These are phyloP conservation scores for Cossypha dichroa DNA, from an alignment of 2,797 vertebrate species.

Conservation along the genomic window DNA sequence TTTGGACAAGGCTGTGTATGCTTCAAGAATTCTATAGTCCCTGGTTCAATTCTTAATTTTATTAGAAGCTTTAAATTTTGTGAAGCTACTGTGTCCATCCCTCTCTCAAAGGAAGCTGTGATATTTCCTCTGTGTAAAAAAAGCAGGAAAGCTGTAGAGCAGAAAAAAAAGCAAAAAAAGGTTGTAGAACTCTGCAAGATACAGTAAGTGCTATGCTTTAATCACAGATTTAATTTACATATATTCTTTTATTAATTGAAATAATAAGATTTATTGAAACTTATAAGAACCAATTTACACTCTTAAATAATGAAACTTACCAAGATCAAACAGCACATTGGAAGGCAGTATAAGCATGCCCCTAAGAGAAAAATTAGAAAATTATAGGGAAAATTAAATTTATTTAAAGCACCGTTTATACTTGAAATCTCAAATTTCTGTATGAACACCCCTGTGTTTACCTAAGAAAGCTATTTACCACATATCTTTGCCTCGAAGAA, in stretches of 20 bases:
- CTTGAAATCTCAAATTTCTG: neutral
- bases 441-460: neutral
- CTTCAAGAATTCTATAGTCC: neutral
- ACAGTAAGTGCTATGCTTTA: neutral
- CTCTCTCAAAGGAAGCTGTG: neutral
- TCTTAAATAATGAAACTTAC: neutral
- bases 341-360: neutral
- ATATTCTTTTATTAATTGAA: neutral
- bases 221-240: neutral
- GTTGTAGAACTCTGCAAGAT: neutral
- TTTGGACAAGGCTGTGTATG: neutral
- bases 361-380: neutral
- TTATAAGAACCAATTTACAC: neutral
- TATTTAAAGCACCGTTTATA: neutral
- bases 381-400: neutral
- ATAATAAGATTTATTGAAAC: neutral
- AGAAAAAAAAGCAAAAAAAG: neutral
- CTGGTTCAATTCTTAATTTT: neutral
- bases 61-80: neutral
- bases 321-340: neutral
- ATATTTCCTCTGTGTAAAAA: neutral
- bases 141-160: too few relatives aligned
- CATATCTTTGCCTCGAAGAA: neutral
- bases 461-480: neutral
- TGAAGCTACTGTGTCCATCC: neutral